phyloP scores from a whole-genome alignment of 2,113 vertebrate genomes.

The Clinocottus analis region DNA sequence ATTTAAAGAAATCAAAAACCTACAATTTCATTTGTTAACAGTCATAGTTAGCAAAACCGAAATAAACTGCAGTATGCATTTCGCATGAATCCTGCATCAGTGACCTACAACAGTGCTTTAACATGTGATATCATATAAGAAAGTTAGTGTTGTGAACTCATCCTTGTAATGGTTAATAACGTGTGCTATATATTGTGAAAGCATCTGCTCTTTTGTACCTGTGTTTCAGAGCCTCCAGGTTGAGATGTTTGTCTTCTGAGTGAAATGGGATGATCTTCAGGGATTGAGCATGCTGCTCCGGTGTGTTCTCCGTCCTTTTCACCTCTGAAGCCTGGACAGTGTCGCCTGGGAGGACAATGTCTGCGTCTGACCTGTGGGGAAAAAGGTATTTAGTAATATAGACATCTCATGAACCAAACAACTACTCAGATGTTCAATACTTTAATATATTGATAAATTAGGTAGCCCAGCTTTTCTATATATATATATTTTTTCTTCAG shows the following conservation, averaged over 20 bases:
- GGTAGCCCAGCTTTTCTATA: background rate
- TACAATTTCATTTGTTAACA: background rate
- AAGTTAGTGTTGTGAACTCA: background rate
- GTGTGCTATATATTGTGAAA: background rate
- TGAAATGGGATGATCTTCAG: conserved; percentile 59
- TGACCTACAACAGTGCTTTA: background rate
- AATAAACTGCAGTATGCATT: background rate
- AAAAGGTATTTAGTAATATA: conserved; percentile 21
- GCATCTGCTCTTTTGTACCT: conserved; percentile 42
- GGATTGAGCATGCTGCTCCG: conserved; percentile 35
- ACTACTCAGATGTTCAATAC: background rate
- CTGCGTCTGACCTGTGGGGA: conserved; percentile 56
- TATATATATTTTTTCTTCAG: background rate
- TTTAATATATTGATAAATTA: background rate
- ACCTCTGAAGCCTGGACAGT: conserved; percentile 25
- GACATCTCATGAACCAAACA: background rate
- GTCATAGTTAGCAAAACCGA: background rate
- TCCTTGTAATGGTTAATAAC: background rate
- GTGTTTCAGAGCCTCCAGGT: conserved; percentile 54
- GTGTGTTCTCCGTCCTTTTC: conserved; percentile 35
- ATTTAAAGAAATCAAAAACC: background rate
- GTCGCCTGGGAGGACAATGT: conserved; percentile 26
- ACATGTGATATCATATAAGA: background rate
- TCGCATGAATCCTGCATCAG: background rate
- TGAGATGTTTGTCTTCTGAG: conserved; percentile 46